These are phyloP conservation scores for Alviniconcha marisindica DNA, from an alignment of 1,140 invertebrate genomes.

Conservation along the genomic window DNA sequence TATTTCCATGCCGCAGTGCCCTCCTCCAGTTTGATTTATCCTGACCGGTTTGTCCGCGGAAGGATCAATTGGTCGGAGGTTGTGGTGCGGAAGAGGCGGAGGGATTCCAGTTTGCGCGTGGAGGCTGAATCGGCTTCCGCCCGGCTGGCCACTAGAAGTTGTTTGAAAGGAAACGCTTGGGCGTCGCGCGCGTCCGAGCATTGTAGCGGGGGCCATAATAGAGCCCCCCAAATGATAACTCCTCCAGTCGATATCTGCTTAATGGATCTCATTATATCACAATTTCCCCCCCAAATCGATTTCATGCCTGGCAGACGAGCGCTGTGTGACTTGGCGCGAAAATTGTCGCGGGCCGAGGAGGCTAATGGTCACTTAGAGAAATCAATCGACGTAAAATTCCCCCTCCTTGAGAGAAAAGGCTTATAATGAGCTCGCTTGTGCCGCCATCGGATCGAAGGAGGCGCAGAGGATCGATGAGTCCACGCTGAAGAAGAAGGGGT, in stretches of 20 bases:
- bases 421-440: conserved; percentile 38
- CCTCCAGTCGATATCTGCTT: conserved; percentile 33
- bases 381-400: conserved; percentile 35
- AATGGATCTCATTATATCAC: conserved; percentile 44
- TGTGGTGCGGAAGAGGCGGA: conserved; percentile 14
- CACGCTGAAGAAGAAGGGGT: no score
- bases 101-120: conserved; percentile 1
- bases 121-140: conserved; percentile 4
- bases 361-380: conserved; percentile 39
- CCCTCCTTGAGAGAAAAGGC: conserved; percentile 39
- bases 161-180: conserved; percentile 30
- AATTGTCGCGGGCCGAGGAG: conserved; percentile 37
- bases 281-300: conserved; percentile 37
- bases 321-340: conserved; percentile 40
- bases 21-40: conserved; percentile 22
- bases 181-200: background rate
- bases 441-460: conserved; percentile 19
- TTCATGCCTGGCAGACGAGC: conserved; percentile 34
- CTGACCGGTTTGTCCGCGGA: conserved; percentile 23
- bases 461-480: background rate
- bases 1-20: conserved; percentile 25
- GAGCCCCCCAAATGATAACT: conserved; percentile 34
- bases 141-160: background rate
- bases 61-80: conserved; percentile 37
- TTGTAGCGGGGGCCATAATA: conserved; percentile 16